phyloP scores from a whole-genome alignment of 2,113 vertebrate genomes.

The Albula goreensis region DNA sequence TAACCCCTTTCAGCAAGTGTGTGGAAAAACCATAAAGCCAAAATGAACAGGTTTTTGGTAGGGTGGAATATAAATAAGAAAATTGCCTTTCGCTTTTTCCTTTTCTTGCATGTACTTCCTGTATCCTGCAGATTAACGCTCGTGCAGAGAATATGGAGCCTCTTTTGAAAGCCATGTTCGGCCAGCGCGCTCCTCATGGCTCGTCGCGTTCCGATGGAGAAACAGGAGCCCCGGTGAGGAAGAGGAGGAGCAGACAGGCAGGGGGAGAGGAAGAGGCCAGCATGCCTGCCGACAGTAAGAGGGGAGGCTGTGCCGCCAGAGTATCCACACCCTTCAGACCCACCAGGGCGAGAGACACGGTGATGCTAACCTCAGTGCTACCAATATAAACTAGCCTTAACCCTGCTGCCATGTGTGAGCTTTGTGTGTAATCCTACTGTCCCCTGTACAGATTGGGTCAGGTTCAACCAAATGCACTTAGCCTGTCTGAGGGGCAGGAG shows the following conservation, averaged over 20 bases:
- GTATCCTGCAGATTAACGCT: slow-evolving; percentile 55
- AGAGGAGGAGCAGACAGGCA: slow-evolving; percentile 25
- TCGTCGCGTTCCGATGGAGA: no score
- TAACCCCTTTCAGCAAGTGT: no score
- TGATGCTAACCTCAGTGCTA: no score
- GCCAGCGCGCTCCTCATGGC: slow-evolving; percentile 19
- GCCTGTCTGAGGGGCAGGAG: no score
- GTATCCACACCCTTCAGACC: slow-evolving; percentile 66
- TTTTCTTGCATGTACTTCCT: background rate
- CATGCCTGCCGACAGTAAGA: slow-evolving; percentile 32
- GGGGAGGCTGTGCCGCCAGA: slow-evolving; percentile 69
- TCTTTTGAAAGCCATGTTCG: slow-evolving; percentile 45
- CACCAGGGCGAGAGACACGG: slow-evolving; percentile 57
- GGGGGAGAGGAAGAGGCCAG: background rate
- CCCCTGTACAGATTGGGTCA: no score
- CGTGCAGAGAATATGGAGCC: slow-evolving; percentile 63
- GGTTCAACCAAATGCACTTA: no score
- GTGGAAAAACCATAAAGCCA: background rate
- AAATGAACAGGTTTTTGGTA: background rate
- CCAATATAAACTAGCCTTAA: no score
- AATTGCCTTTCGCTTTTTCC: background rate
- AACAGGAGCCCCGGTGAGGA: slow-evolving; percentile 23
- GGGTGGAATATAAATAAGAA: background rate
- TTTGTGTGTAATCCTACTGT: no score
- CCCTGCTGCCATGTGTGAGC: no score